These are phyloP conservation scores for Chiloscyllium plagiosum DNA, from an alignment of 2,113 vertebrate genomes.

Conservation along the genomic window DNA sequence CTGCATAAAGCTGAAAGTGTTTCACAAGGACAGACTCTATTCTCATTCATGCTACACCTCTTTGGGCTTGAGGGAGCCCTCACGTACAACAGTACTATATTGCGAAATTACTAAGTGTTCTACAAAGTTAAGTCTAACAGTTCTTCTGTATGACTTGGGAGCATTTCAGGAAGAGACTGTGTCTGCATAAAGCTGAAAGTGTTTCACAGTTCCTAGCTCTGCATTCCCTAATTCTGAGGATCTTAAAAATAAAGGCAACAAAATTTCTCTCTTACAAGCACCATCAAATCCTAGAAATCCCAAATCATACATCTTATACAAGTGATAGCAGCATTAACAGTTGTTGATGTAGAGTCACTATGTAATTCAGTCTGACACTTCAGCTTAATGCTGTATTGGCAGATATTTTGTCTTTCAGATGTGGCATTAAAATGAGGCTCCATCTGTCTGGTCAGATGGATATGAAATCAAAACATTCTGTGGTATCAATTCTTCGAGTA, in stretches of 20 bases:
- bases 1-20: neutral
- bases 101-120: neutral
- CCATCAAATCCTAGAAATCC: neutral
- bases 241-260: neutral
- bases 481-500: neutral
- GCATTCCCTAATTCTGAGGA: neutral
- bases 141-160: neutral
- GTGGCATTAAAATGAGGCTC: neutral
- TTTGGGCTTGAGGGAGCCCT: too few relatives aligned
- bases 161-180: neutral
- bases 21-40: too few relatives aligned
- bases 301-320: slow-evolving; percentile 6
- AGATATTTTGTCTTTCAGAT: slow-evolving; percentile 30
- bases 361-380: slow-evolving; percentile 24
- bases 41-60: too few relatives aligned
- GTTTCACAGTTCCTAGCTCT: neutral
- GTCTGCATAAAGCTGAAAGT: neutral
- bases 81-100: too few relatives aligned
- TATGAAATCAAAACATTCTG: neutral
- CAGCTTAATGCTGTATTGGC: neutral
- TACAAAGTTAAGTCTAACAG: neutral
- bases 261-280: neutral
- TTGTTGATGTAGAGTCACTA: neutral
- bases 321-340: slow-evolving; percentile 19
- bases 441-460: slow-evolving; percentile 28